Conservation (phyloP, 2,888 invertebrate species). For the Chymomyza fuscimana region DNA sequence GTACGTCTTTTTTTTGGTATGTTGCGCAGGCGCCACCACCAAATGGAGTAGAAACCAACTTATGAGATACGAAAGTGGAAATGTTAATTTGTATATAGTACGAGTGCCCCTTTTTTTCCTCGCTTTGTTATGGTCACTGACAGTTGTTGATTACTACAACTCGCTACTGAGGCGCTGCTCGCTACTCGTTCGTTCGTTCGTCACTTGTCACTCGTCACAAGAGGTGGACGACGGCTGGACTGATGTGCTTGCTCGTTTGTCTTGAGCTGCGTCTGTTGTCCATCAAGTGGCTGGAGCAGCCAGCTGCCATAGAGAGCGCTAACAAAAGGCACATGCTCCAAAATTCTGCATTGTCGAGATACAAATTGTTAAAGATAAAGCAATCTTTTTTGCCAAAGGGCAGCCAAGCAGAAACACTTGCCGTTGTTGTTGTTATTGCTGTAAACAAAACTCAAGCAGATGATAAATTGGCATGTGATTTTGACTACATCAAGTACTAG, state of each 20-base stretch:
- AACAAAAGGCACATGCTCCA: conserved; percentile 5
- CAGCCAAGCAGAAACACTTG: conserved; percentile 44
- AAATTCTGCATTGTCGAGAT: not conserved
- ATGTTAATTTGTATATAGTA: conserved; percentile 51
- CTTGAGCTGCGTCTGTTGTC: conserved; percentile 16
- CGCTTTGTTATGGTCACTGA: conserved; percentile 36
- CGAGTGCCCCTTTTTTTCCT: not conserved
- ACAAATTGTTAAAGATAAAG: not conserved
- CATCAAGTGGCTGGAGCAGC: conserved; percentile 22
- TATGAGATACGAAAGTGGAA: conserved; percentile 21
- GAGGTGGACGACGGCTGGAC: not conserved
- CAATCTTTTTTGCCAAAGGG: conserved; percentile 3
- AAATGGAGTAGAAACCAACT: not conserved
- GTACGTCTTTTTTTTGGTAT: conserved; percentile 10
- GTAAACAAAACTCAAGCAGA: conserved; percentile 45
- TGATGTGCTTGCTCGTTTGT: not conserved
- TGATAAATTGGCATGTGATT: conserved; percentile 62
- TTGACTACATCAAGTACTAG: not conserved
- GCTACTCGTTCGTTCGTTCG: not conserved
- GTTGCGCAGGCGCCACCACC: conserved; percentile 60
- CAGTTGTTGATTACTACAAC: conserved; percentile 52
- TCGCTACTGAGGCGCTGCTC: not conserved
- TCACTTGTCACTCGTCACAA: not conserved
- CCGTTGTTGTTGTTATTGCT: too few relatives aligned
- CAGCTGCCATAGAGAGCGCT: conserved; percentile 3